phyloP scores from a whole-genome alignment of 1,140 invertebrate genomes.

The Drosophila leontia region DNA sequence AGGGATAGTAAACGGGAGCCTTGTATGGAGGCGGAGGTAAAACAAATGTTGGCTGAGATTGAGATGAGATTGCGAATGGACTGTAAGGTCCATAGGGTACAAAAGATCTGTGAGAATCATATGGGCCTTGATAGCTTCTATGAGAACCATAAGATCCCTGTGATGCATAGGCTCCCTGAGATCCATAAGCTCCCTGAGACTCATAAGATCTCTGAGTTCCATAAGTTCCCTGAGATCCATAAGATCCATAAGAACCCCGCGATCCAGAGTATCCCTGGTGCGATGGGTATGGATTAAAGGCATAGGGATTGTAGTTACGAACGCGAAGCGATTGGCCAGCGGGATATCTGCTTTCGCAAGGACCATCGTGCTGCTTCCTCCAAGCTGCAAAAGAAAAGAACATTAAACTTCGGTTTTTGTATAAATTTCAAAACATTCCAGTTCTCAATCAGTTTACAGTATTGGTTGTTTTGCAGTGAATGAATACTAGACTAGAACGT shows the following conservation, averaged over 20 bases:
- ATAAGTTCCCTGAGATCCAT: constrained; percentile 4
- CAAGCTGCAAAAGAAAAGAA: constrained; percentile 10
- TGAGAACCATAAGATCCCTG: background rate
- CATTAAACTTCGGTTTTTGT: background rate
- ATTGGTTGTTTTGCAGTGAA: background rate
- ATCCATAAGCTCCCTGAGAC: background rate
- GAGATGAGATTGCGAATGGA: background rate
- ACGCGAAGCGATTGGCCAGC: constrained; percentile 12
- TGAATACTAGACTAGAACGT: background rate
- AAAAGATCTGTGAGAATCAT: background rate
- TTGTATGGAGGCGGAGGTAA: constrained; percentile 24
- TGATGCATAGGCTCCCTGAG: background rate
- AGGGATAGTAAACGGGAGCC: constrained; percentile 26
- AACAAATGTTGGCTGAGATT: constrained; percentile 7
- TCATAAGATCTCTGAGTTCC: background rate
- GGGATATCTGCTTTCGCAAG: constrained; percentile 33
- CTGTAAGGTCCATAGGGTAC: constrained; percentile 10
- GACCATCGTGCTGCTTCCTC: constrained; percentile 22
- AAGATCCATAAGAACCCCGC: background rate
- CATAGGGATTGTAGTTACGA: constrained; percentile 35
- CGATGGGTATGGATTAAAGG: background rate
- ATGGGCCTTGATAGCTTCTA: background rate
- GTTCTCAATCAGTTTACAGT: background rate
- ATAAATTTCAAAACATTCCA: background rate
- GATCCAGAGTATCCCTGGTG: background rate